Percentiles rank a stretch among this genome's conserved stretches.
phyloP scores from a whole-genome alignment of 2,888 invertebrate species.

The Chrysopilus asiliformis region DNA sequence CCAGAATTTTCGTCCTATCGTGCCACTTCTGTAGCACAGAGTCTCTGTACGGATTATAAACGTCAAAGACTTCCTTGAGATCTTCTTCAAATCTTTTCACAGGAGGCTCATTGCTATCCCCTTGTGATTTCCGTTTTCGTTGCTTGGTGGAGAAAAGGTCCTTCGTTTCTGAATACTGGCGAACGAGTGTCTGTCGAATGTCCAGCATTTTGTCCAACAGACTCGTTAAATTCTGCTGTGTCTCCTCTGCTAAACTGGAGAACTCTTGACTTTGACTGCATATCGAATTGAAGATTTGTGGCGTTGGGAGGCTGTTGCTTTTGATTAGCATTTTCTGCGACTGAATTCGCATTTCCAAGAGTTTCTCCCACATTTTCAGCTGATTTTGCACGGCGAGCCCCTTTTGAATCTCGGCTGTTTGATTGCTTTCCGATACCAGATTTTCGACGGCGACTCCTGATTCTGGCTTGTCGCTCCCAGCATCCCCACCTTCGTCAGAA shows the following conservation, averaged over 20 bases:
- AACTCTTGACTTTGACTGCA: conserved; percentile 39
- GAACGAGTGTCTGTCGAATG: conserved; percentile 46
- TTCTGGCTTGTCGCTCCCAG: conserved; percentile 29
- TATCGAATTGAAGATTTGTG: conserved; percentile 38
- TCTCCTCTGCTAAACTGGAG: conserved; percentile 37
- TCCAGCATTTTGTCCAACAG: conserved; percentile 49
- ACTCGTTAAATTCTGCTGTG: conserved; percentile 41
- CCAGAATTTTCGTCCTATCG: conserved; percentile 70
- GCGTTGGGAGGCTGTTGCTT: conserved; percentile 67
- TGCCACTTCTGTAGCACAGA: conserved; percentile 86
- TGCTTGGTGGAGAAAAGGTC: conserved; percentile 33
- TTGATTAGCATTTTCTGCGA: conserved; percentile 66
- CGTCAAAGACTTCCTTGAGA: conserved; percentile 43
- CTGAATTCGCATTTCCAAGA: conserved; percentile 77
- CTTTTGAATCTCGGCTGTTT: conserved; percentile 44
- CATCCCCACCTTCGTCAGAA: conserved; percentile 5
- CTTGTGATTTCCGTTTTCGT: conserved; percentile 18
- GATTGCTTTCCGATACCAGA: conserved; percentile 27
- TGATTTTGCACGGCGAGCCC: conserved; percentile 57
- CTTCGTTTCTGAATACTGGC: conserved; percentile 55
- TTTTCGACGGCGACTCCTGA: conserved; percentile 13
- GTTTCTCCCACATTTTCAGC: conserved; percentile 65
- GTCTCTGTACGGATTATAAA: conserved; percentile 57
- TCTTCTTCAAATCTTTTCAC: conserved; percentile 35
- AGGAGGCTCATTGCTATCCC: conserved; percentile 6